phyloP scores from a whole-genome alignment of 2,113 vertebrate genomes.

The Halcyon malimbica region DNA sequence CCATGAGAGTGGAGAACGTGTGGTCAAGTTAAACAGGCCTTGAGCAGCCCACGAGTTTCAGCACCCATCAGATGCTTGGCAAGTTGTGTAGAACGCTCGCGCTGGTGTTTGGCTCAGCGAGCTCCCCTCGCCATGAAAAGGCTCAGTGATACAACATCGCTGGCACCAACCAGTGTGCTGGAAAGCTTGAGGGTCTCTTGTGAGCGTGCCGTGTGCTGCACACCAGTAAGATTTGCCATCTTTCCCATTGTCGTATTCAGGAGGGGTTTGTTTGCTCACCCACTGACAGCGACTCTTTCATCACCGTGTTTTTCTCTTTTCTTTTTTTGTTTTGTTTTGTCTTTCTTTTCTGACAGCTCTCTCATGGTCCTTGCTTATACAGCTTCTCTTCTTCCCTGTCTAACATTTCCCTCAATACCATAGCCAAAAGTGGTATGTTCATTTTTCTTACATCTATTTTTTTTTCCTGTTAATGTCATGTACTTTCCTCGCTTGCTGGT shows the following conservation, averaged over 20 bases:
- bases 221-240: neutral
- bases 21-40: neutral
- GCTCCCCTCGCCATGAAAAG: neutral
- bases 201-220: neutral
- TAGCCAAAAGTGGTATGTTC: conserved; percentile 90
- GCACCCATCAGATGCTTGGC: neutral
- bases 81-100: neutral
- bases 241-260: neutral
- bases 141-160: neutral
- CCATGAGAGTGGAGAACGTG: neutral
- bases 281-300: conserved; percentile 49
- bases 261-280: conserved; percentile 27
- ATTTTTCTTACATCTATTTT: conserved; percentile 70
- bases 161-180: neutral
- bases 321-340: conserved; percentile 68
- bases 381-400: conserved; percentile 87
- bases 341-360: conserved; percentile 84
- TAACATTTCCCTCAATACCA: conserved; percentile 89
- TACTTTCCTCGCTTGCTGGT: neutral
- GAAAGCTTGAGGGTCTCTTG: conserved; percentile 3
- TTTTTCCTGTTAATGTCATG: conserved; percentile 17
- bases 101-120: neutral
- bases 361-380: conserved; percentile 82
- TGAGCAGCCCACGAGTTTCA: neutral
- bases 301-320: conserved; percentile 68